These are phyloP conservation scores for Drosophila nasuta DNA, from an alignment of 1,140 invertebrate species.

Conservation along the genomic window DNA sequence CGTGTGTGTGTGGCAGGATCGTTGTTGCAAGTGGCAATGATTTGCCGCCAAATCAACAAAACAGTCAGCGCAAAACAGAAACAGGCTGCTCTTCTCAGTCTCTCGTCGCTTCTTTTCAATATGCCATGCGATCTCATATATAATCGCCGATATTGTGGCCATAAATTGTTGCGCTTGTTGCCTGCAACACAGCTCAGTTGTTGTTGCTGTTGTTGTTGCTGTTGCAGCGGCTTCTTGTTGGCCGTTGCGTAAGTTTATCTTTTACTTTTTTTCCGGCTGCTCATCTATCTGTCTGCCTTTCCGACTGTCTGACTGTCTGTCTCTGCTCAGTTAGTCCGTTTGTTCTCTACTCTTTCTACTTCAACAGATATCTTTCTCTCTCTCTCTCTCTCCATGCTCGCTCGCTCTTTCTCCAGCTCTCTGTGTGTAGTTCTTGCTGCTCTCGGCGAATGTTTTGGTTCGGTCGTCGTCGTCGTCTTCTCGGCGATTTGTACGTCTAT, in stretches of 20 bases:
- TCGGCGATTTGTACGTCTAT: slow-evolving; percentile 56
- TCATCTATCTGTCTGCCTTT: slow-evolving; percentile 7
- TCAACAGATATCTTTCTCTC: slow-evolving; percentile 21
- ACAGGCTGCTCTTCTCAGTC: slow-evolving; percentile 8
- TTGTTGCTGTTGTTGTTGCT: slow-evolving; percentile 43
- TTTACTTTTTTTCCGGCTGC: slow-evolving; percentile 31
- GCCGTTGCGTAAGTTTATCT: slow-evolving; percentile 78
- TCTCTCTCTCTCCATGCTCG: slow-evolving; percentile 14
- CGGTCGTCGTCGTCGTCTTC: slow-evolving; percentile 42
- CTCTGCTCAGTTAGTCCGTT: slow-evolving; percentile 30
- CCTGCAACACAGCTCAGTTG: slow-evolving; percentile 16
- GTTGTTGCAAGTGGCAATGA: slow-evolving; percentile 39
- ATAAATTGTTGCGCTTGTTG: slow-evolving; percentile 49
- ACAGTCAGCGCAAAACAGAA: background rate
- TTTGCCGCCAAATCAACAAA: slow-evolving; percentile 48
- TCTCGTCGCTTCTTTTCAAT: slow-evolving; percentile 3
- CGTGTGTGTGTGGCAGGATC: slow-evolving; percentile 55
- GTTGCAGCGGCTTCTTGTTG: slow-evolving; percentile 41
- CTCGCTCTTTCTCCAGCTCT: slow-evolving; percentile 12
- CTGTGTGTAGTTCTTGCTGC: slow-evolving; percentile 30
- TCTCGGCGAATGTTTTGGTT: slow-evolving; percentile 63
- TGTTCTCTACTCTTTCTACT: slow-evolving; percentile 26
- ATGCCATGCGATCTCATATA: slow-evolving; percentile 29
- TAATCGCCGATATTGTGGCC: slow-evolving; percentile 43
- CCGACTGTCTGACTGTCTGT: slow-evolving; percentile 9